Conservation (phyloP, 2,113 vertebrate genomes). For the Takifugu flavidus region DNA sequence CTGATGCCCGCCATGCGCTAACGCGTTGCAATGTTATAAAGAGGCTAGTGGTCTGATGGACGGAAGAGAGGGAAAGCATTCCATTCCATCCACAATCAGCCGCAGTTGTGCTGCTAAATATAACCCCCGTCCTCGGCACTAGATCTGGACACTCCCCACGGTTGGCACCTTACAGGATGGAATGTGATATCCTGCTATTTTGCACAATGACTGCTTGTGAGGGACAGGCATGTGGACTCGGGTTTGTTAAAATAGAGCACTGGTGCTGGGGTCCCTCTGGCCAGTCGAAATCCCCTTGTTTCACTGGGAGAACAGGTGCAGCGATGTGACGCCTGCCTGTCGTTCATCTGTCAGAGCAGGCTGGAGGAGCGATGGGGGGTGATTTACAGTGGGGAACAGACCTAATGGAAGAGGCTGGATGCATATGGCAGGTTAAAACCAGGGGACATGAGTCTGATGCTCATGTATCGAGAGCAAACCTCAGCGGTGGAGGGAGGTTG, state of each 20-base stretch:
- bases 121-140: conserved; percentile 38
- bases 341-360: not conserved
- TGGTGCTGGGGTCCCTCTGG: conserved; percentile 18
- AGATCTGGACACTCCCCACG: conserved; percentile 26
- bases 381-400: conserved; percentile 9
- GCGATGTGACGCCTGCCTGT: conserved; percentile 42
- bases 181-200: conserved; percentile 27
- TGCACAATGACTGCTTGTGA: conserved; percentile 8
- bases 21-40: conserved; percentile 40
- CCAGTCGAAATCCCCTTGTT: conserved; percentile 5
- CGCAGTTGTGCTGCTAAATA: conserved; percentile 57
- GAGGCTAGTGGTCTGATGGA: conserved; percentile 46
- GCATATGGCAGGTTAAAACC: conserved; percentile 10
- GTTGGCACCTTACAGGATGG: conserved; percentile 16
- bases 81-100: conserved; percentile 45
- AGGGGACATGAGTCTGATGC: not conserved
- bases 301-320: conserved; percentile 67
- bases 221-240: not conserved
- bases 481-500: not conserved
- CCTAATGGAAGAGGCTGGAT: conserved; percentile 15
- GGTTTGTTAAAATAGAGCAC: conserved; percentile 13
- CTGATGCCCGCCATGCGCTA: conserved; percentile 31
- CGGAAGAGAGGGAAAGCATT: conserved; percentile 12
- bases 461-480: not conserved
- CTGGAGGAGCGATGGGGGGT: conserved; percentile 6